Conservation (phyloP, 2,888 invertebrate species). For the Clusia tigrina region DNA sequence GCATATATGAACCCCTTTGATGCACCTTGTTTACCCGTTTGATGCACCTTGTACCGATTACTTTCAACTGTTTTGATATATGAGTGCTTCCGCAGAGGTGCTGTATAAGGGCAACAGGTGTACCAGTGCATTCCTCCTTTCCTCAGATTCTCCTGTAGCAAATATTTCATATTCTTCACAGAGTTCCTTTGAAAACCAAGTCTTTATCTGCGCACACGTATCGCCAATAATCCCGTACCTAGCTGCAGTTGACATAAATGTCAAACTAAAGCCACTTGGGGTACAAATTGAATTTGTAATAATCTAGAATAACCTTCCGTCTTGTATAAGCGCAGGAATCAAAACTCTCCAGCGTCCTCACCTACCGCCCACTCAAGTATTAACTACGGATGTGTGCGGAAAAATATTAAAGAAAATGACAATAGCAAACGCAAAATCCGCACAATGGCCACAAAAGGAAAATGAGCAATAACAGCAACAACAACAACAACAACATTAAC, state of each 20-base stretch:
- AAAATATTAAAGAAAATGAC: not conserved
- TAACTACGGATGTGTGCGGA: not conserved
- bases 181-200: too few species aligned
- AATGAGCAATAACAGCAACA: not conserved
- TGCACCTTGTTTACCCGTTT: too few species aligned
- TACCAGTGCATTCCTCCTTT: too few species aligned
- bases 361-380: not conserved
- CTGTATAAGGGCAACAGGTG: too few species aligned
- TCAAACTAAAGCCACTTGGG: constrained; percentile 46
- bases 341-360: too few species aligned
- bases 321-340: not conserved
- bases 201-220: not conserved
- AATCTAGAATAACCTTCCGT: not conserved
- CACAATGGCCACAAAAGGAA: not conserved
- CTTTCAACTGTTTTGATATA: too few species aligned
- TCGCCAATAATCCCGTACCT: not conserved
- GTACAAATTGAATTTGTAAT: constrained; percentile 46
- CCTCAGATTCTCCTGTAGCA: too few species aligned
- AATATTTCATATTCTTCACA: too few species aligned
- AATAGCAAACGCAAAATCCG: not conserved
- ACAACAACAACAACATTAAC: constrained; percentile 32
- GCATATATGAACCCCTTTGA: too few species aligned
- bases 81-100: too few species aligned
- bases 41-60: too few species aligned
- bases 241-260: constrained; percentile 19